Base-by-base conservation (phyloP, 2,797 vertebrate genomes). In the Cygnus olor region DNA sequence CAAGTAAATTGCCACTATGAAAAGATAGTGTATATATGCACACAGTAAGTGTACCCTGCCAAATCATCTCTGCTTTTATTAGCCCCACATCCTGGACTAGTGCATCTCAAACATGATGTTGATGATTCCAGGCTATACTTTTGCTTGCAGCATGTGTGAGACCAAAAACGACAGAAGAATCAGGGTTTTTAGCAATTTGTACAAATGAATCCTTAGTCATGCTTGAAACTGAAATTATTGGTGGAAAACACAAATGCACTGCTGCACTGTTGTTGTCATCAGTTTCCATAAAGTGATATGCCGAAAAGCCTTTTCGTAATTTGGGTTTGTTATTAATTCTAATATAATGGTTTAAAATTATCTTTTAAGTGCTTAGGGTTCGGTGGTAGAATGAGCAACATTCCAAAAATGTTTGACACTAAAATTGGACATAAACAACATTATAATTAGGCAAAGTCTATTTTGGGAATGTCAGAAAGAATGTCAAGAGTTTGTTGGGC, bases 391-490 rank as follows among this genome's bases (percentile, higher is more conserved):
- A 94, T 53, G 53, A 92, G 61, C 65, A 72, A 70, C 63, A 95
- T 97, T 97, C 93, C 84, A 80, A 83, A 87, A 78, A 91, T 53
- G 81, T 83, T 93, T 97, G 77, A 54, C 74, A 63, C 38, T 78
- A 85, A 93, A 92, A 92, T 80, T 81, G 61, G 79, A 85, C 44
- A 72, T 57, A 92, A 96, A 69, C 71, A 79, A 44, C 79, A 70
- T 60, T 74, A 92, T 71, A 94, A 95, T 94, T 89, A 96, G 93
- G 85, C 80, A 85, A 91, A 85, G 53, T 83, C 90, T 85, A 76
- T 95, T 96, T 95, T 93, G 85, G 73, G 86, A 97, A 93, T 92
- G 94, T 92, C 91, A 95, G 79, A 87, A 97, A 90, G 95, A 97
- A 94, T 93, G 90, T 89, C 83, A 89, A 90, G 87, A 96, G 91